These are phyloP conservation scores for Bungarus multicinctus DNA, from an alignment of 2,113 vertebrate genomes.

Conservation along the genomic window DNA sequence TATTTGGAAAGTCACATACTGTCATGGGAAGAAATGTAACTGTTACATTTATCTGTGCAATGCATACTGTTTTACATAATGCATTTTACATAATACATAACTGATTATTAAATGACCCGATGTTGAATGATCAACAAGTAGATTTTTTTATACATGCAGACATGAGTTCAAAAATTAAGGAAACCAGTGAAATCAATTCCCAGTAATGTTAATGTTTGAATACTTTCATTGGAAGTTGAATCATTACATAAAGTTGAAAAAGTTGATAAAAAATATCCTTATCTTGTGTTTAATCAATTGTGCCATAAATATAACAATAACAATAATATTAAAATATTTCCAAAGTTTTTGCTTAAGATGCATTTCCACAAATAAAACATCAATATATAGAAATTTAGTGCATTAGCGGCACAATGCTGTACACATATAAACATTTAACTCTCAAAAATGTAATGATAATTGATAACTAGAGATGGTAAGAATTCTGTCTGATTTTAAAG, in stretches of 20 bases:
- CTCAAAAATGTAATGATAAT: background rate
- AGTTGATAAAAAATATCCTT: constrained; percentile 21
- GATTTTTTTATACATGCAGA: background rate
- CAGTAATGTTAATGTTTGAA: background rate
- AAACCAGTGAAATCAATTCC: constrained; percentile 11
- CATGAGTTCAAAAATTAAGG: background rate
- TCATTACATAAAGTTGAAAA: constrained; percentile 19
- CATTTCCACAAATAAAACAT: background rate
- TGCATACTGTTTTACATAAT: background rate
- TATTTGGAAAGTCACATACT: constrained; percentile 20
- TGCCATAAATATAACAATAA: constrained; percentile 12
- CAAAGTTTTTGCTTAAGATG: background rate
- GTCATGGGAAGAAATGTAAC: constrained; percentile 26
- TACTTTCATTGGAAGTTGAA: background rate
- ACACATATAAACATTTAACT: background rate
- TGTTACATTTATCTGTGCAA: constrained; percentile 38
- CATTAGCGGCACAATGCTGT: background rate
- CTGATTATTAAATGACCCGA: background rate
- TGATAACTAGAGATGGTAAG: background rate
- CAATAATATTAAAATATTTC: constrained; percentile 33
- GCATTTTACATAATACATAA: constrained; percentile 39
- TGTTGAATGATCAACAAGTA: constrained; percentile 31
- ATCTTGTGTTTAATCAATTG: constrained; percentile 10
- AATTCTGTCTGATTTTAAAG: background rate
- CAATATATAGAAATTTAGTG: background rate